Percentiles rank a stretch among this genome's conserved stretches.
Conservation (phyloP, 2,888 invertebrate species). For the Leuctra nigra region DNA sequence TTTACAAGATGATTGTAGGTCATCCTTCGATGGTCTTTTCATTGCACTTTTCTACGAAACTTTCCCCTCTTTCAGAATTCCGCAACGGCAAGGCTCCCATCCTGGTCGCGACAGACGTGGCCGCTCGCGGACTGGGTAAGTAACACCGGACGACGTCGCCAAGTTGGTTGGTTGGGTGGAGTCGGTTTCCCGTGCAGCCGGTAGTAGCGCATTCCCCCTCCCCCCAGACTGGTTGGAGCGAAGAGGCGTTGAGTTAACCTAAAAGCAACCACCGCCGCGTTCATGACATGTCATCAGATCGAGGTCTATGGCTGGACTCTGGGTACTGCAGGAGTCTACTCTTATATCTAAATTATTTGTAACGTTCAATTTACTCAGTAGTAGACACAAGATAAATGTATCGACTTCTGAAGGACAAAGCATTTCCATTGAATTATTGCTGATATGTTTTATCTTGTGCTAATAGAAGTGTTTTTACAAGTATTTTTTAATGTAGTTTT, state of each 20-base stretch:
- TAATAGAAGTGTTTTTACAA: no score
- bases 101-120: conserved; percentile 91
- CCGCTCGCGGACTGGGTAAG: conserved; percentile 88
- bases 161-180: not conserved
- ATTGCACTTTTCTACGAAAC: no score
- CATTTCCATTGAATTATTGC: no score
- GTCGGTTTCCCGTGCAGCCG: conserved; percentile 7
- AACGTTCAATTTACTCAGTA: no score
- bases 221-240: conserved; percentile 11
- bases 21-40: conserved; percentile 14
- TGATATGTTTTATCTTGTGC: no score
- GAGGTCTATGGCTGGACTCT: no score
- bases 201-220: conserved; percentile 10
- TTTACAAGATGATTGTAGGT: conserved; percentile 17
- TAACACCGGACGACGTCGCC: conserved; percentile 31
- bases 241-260: not conserved
- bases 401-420: no score
- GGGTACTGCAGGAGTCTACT: no score
- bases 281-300: no score
- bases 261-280: not conserved
- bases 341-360: no score
- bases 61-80: conserved; percentile 59
- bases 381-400: no score
- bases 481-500: no score
- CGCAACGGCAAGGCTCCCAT: conserved; percentile 78